Evolutionary conservation across 1,140 invertebrate species (phyloP), one percentile per base, ranked within the genome.

Genomic region (Centruroides sculpturatus): DNA sequence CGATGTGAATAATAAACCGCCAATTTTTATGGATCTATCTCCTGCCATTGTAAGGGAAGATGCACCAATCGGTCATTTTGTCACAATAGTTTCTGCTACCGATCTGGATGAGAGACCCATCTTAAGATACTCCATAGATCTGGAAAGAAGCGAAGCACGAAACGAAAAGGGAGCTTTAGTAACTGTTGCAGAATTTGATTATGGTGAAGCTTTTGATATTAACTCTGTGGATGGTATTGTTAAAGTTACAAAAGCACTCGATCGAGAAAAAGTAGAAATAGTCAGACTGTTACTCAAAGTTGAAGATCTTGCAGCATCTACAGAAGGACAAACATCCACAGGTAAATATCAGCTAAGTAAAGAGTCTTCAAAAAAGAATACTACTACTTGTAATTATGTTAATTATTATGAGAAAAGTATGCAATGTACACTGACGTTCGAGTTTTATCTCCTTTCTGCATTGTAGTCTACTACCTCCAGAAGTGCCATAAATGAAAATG

Each of bases 1-100:
- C 10, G 91, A 94, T 74, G 88, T 94, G 0, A 95, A 95, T 70
- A 94, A 95, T 70, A 94, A 95, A 71, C 78, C 81, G 1, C 91
- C 91, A 0, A 73, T 83, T 8, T 82, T 93, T 51, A 67, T 77
- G 47, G 62, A 64, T 47, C 59, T 56, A 3, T 49, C 12, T 2
- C 41, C 57, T 51, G 62, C 92, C 53, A 72, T 73, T 9, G 77
- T 91, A 6, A 75, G 75, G 63, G 89, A 92, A 76, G 89, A 92
- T 71, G 85, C 83, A 11, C 80, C 83, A 68, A 82, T 86, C 67
- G 73, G 71, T 67, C 64, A 64, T 50, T 56, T 66, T 10, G 59
- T 73, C 1, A 68, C 63, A 65, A 79, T 78, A 53, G 72, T 90
- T 0, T 71, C 79, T n/a, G 89, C 88, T 0, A 80, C 79, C 59